Base-by-base conservation (phyloP, 2,113 vertebrate genomes). In the Beaufortia kweichowensis region DNA sequence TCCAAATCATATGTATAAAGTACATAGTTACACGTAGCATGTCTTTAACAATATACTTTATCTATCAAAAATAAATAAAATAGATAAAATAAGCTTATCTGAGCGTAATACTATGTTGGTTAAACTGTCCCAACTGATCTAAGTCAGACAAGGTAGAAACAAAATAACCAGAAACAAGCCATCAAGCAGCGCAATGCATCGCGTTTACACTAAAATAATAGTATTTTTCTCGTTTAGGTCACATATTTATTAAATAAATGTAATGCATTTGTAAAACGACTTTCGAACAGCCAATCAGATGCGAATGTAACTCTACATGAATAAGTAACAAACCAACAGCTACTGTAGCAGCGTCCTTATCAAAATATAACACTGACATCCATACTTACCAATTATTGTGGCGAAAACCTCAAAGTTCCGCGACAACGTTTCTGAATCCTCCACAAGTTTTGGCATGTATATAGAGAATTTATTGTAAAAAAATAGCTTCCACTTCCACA, bases 341-440 rank as follows among this genome's bases (percentile, higher is more conserved):
- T 48, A 19, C 48, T 2, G 4, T 9, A 21, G 43, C 15, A 39
- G 35, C 11, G 8, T 46, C 43, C 0, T 53, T 53, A 5, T 53
- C n/a, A n/a, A 53, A 53, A 53, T 21, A 21, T 53, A 21, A 53
- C 19, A 53, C 6, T 64, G 19, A 33, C 35, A 76, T 67, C 46
- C 23, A 26, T 15, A 88, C 92, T 91, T 70, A 93, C 92, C 92
- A 87, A 91, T 88, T 65, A 91, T 84, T 59, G 88, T 91, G 82
- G 88, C 89, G 87, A 90, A 81, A 89, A 91, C 89, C 61, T 81
- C 87, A 70, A 92, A 86, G 88, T 83, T 86, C 85, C 88, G 88
- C 87, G 85, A 64, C 39, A 76, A 79, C 74, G 79, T 83, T 53
- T 67, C 67, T 21, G 74, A 83, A 57, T 80, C 81, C 78, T 71